A percentile compares a stretch with the other conserved stretches of the same genome.
These are phyloP conservation scores for Australoheros facetus DNA, from an alignment of 2,797 vertebrate genomes.

Conservation along the genomic window DNA sequence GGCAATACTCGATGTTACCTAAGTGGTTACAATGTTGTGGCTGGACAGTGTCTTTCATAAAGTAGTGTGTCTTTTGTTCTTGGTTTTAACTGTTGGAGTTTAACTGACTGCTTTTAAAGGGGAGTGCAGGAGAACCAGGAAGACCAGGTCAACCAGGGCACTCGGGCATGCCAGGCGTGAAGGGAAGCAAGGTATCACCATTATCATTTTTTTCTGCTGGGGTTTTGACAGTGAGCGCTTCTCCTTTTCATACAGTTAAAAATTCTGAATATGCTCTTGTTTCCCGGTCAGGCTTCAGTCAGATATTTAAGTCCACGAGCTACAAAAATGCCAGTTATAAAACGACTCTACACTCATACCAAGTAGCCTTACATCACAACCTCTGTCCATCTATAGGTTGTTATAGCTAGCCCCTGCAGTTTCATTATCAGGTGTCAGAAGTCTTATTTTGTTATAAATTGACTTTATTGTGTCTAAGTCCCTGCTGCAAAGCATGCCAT, in stretches of 20 bases:
- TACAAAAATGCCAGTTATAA: background rate
- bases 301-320: background rate
- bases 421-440: background rate
- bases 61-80: background rate
- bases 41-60: background rate
- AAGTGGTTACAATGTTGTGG: background rate
- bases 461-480: background rate
- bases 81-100: conserved; percentile 6
- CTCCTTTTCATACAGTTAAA: background rate
- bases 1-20: no score
- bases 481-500: background rate
- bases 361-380: background rate
- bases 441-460: background rate
- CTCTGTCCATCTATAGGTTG: background rate
- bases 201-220: background rate
- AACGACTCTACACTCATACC: background rate
- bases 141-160: conserved; percentile 87
- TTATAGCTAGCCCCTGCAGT: no score
- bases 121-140: conserved; percentile 84
- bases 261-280: background rate
- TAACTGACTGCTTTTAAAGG: conserved; percentile 73
- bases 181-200: conserved; percentile 87
- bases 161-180: conserved; percentile 87
- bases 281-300: background rate
- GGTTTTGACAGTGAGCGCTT: background rate